phyloP scores from a whole-genome alignment of 2,797 vertebrate genomes.

The Nannoperca obscura region DNA sequence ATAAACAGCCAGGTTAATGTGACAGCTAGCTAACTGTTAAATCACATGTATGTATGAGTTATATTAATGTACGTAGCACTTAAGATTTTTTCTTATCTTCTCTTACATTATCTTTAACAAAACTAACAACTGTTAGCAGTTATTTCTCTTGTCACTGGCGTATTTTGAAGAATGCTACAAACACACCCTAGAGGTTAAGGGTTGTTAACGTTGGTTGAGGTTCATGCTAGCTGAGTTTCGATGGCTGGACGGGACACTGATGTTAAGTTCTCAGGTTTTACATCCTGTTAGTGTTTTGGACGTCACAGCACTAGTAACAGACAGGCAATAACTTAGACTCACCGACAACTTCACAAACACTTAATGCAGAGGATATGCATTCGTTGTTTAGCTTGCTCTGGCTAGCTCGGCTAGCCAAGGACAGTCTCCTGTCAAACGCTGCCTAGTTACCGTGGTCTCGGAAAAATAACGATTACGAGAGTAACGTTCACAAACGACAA shows the following conservation, averaged over 20 bases:
- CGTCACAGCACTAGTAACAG: neutral
- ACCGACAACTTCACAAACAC: constrained; percentile 45
- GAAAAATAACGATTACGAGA: neutral
- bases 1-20: constrained; percentile 15
- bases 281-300: neutral
- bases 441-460: constrained; percentile 7
- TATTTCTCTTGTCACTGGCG: neutral
- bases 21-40: neutral
- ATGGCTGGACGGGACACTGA: constrained; percentile 2
- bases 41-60: neutral
- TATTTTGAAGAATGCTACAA: neutral
- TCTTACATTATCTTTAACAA: neutral
- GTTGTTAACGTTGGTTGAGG: constrained; percentile 1
- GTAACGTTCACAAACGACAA: neutral
- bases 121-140: neutral
- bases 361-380: neutral
- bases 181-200: constrained; percentile 5
- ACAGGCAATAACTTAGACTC: constrained; percentile 38
- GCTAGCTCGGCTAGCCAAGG: constrained; percentile 59
- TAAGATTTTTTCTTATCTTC: neutral
- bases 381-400: constrained; percentile 47
- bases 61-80: neutral
- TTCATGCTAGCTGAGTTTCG: constrained; percentile 53
- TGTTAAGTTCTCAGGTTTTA: neutral
- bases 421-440: constrained; percentile 62